Evolutionary conservation across 2,797 vertebrate genomes (phyloP).

Genomic region (Petrocephalus schoutedeni): DNA sequence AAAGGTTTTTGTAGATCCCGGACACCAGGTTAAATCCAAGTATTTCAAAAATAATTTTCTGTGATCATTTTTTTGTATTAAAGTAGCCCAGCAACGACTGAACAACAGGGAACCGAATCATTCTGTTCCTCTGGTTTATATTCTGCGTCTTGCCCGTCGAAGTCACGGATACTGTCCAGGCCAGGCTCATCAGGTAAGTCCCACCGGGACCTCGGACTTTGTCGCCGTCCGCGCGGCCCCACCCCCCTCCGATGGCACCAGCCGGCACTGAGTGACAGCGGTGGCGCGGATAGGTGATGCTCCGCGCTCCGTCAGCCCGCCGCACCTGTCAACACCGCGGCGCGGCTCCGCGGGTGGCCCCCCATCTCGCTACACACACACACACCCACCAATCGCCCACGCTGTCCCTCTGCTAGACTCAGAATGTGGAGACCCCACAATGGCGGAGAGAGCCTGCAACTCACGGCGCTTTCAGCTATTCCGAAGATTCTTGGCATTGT

Average conservation of each 20-base stretch:
- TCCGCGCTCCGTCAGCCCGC: slow-evolving; percentile 42
- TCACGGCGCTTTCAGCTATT: background rate
- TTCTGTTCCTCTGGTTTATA: background rate
- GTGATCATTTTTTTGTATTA: background rate
- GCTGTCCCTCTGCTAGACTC: background rate
- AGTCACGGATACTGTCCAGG: no score
- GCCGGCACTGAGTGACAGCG: slow-evolving; percentile 58
- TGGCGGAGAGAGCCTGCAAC: background rate
- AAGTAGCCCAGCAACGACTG: background rate
- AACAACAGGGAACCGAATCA: background rate
- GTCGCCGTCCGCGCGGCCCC: slow-evolving; percentile 21
- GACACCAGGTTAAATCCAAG: no score
- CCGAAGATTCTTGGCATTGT: background rate
- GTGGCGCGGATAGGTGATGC: slow-evolving; percentile 45
- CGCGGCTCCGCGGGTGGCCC: slow-evolving; percentile 51
- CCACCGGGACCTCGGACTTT: background rate
- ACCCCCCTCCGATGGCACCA: slow-evolving; percentile 52
- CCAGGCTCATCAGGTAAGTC: background rate
- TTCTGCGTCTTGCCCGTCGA: background rate
- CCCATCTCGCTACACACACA: background rate
- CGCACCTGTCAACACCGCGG: slow-evolving; percentile 48
- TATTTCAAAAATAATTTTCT: background rate
- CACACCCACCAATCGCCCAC: background rate
- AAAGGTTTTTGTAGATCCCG: no score
- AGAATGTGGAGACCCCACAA: background rate